Conservation (phyloP, 2,888 invertebrate species). For the Drosophila anceps region DNA sequence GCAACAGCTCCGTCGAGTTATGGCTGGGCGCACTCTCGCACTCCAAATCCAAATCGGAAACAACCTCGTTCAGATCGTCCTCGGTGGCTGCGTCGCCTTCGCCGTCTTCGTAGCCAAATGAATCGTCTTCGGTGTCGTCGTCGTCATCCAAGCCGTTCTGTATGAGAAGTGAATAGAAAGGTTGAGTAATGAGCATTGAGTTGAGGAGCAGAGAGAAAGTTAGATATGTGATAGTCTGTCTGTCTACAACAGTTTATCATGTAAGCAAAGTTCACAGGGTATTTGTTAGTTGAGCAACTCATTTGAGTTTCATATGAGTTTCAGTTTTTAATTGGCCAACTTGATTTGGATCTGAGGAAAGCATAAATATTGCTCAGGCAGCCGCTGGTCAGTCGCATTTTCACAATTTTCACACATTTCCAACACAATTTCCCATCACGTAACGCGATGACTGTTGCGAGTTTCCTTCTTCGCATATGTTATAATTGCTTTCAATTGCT, state of each 20-base stretch:
- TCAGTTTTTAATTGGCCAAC: constrained; percentile 69
- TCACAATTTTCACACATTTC: constrained; percentile 39
- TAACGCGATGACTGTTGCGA: constrained; percentile 44
- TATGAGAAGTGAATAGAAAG: constrained; percentile 9
- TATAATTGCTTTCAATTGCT: constrained; percentile 76
- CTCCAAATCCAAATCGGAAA: constrained; percentile 79
- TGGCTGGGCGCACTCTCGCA: constrained; percentile 67
- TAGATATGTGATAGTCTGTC: not conserved
- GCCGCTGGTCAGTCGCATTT: constrained; percentile 47
- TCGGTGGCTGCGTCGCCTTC: constrained; percentile 79
- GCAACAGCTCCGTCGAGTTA: constrained; percentile 71
- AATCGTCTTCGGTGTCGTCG: constrained; percentile 71
- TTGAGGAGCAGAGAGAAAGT: not conserved
- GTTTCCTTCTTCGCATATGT: constrained; percentile 63
- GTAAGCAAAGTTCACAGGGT: constrained; percentile 15
- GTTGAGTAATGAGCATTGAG: not conserved
- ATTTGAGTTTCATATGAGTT: constrained; percentile 33
- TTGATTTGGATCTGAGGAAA: constrained; percentile 58
- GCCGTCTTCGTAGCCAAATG: constrained; percentile 72
- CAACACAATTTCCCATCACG: constrained; percentile 47
- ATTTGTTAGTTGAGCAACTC: not conserved
- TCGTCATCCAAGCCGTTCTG: constrained; percentile 81
- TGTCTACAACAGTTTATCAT: not conserved
- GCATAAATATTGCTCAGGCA: constrained; percentile 48
- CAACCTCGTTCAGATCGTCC: constrained; percentile 82